Evolutionary conservation across 2,797 vertebrate genomes (phyloP).

Genomic region (Etheostoma perlongum): DNA sequence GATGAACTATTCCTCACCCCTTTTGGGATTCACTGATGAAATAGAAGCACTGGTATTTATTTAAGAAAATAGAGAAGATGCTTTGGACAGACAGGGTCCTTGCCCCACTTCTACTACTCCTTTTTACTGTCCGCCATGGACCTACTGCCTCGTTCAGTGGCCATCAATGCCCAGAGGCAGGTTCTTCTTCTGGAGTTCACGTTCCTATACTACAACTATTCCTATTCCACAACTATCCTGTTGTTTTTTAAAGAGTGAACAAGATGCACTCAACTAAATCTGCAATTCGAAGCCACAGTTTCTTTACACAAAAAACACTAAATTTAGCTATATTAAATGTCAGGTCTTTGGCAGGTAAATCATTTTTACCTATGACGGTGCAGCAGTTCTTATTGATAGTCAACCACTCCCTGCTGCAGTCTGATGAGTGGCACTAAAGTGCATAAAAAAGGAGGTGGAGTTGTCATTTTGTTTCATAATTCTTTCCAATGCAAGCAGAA

Average conservation of each 20-base stretch:
- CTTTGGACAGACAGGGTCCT: background rate
- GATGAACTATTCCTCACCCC: background rate
- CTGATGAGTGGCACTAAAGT: background rate
- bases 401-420: background rate
- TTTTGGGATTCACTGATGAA: background rate
- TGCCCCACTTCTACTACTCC: background rate
- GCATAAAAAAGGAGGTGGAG: background rate
- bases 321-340: background rate
- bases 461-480: background rate
- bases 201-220: background rate
- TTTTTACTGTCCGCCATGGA: background rate
- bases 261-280: background rate
- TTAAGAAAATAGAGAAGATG: too few species aligned
- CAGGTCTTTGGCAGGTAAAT: background rate
- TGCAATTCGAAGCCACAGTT: background rate
- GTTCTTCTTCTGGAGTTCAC: too few species aligned
- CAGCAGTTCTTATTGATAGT: background rate
- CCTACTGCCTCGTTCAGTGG: background rate
- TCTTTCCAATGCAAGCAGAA: background rate
- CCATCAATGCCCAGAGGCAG: background rate
- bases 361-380: background rate
- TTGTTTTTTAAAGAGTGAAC: background rate
- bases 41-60: background rate
- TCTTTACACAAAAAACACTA: background rate
- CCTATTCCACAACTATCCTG: background rate